A percentile compares a stretch with the other conserved stretches of the same genome.
Evolutionary conservation across 2,113 vertebrate species (phyloP).

Genomic region (Cinclus mexicanus): DNA sequence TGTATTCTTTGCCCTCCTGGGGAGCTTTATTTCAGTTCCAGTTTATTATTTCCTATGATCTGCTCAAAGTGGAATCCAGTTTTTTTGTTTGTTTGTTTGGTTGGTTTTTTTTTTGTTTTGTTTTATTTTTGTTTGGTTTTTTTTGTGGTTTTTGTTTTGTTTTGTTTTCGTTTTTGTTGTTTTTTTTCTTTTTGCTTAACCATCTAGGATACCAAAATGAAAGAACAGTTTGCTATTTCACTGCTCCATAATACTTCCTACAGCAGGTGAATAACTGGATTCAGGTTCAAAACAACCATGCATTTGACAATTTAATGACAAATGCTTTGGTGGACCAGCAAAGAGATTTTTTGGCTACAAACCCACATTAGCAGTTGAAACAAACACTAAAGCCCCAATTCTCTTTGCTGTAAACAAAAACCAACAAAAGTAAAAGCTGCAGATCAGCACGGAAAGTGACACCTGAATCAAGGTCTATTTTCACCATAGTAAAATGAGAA

Average conservation of each 20-base stretch:
- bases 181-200: neutral
- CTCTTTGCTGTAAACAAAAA: neutral
- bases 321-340: neutral
- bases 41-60: constrained; percentile 39
- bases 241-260: neutral
- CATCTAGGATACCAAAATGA: neutral
- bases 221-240: constrained; percentile 13
- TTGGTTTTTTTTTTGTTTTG: neutral
- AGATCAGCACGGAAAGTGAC: neutral
- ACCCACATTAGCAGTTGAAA: neutral
- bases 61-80: constrained; percentile 20
- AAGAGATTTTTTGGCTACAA: neutral
- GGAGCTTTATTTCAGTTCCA: constrained; percentile 51
- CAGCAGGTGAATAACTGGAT: neutral
- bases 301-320: neutral
- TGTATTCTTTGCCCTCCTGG: neutral
- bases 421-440: neutral
- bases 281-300: neutral
- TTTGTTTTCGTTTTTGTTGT: too few relatives aligned
- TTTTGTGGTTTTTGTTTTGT: neutral
- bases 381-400: neutral
- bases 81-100: too few relatives aligned
- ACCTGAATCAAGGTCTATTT: neutral
- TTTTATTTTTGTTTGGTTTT: neutral
- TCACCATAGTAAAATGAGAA: neutral